Base-by-base conservation (phyloP, 2,797 vertebrate genomes). In the Octomys mimax region DNA sequence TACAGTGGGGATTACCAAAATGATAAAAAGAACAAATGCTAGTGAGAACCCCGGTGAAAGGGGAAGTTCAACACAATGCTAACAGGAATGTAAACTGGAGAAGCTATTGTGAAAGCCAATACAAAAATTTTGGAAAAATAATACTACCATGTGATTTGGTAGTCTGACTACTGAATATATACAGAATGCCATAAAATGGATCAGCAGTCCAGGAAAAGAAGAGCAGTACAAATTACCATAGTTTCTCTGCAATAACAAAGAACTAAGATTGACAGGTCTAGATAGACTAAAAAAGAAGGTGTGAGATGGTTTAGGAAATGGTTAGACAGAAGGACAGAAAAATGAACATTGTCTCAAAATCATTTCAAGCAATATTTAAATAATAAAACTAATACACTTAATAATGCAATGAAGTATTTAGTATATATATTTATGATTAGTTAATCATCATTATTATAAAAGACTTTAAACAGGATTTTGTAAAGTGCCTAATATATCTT, bases 371-470 rank as follows among this genome's bases (percentile, higher is more conserved):
- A 9, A 52, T 59, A 62, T 18, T 66, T 91, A 59, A 89, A 54
- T 57, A 5, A 75, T 59, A 87, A 21, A 42, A 62, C 0, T 13
- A 91, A 70, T 42, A 4, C 57, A 18, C 4, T 66, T 66, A 70
- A 52, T 68, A 52, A 36, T 62, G 70, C 33, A 54, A 18, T 42
- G 4, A 24, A 66, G 46, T 68, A 66, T 42, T 52, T 46, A 46
- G 12, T 68, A 80, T 81, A 54, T 71, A 4, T 0, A 62, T 6
- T 77, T 85, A 88, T 0, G 5, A 91, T 59, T 75, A 82, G 26
- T 88, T 70, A 93, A 77, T 64, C 36, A 64, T 57, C 49, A 46
- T 84, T 39, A 57, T 22, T 71, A n/a, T 1, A 81, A 91, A 96
- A 49, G 52, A 54, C 12, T 16, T 16, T 49, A 24, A 31, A 28